phyloP scores from a whole-genome alignment of 1,140 invertebrate species.

The Macrocentrus cingulum region DNA sequence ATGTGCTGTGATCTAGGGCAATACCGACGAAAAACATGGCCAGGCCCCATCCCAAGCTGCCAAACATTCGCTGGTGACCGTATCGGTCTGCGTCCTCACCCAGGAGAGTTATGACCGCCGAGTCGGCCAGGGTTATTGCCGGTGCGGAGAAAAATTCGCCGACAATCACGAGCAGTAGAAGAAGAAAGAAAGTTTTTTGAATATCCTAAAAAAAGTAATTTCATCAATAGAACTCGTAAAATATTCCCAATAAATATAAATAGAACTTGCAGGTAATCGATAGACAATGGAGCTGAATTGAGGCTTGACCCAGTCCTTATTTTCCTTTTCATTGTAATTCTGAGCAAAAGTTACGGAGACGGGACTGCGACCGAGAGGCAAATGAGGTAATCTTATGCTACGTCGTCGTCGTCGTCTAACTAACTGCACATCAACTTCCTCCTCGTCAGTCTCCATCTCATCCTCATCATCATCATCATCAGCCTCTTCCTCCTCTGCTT shows the following conservation, averaged over 20 bases:
- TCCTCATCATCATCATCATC: conserved; percentile 21
- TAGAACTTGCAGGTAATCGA: conserved; percentile 58
- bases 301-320: conserved; percentile 83
- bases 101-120: conserved; percentile 86
- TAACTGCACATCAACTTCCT: conserved; percentile 25
- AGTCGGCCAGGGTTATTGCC: conserved; percentile 95
- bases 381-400: conserved; percentile 29
- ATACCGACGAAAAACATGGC: conserved; percentile 99
- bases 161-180: conserved; percentile 88
- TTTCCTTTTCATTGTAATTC: conserved; percentile 78
- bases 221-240: too few species aligned
- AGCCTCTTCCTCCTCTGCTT: conserved; percentile 14
- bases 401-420: conserved; percentile 38
- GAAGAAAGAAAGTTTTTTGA: conserved; percentile 93
- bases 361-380: conserved; percentile 71
- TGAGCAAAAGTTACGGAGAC: conserved; percentile 75
- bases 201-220: conserved; percentile 74
- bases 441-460: conserved; percentile 25
- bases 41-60: conserved; percentile 95
- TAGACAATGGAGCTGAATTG: conserved; percentile 94
- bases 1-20: conserved; percentile 94
- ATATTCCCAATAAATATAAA: conserved; percentile 14
- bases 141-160: conserved; percentile 98
- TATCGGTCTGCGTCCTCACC: conserved; percentile 92
- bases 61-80: conserved; percentile 97